These are phyloP conservation scores for Trachythela sp. DNA, from an alignment of 64 coral and sea anemone genomes.

Conservation along the genomic window DNA sequence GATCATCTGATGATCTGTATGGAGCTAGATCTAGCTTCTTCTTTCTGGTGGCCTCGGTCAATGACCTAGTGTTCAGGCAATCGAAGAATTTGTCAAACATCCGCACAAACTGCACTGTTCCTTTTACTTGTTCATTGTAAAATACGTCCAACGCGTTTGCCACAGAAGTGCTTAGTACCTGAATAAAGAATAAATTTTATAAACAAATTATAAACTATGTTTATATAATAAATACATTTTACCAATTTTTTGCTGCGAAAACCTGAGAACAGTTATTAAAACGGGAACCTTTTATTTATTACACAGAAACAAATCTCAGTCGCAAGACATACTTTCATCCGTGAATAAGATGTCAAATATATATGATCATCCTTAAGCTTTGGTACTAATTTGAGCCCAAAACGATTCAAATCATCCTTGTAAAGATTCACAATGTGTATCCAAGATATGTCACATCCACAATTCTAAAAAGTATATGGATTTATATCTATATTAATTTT, in stretches of 20 bases:
- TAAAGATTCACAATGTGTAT: conserved; percentile 4
- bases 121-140: not conserved
- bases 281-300: not conserved
- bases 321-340: not conserved
- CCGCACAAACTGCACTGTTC: not conserved
- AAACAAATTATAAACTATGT: not conserved
- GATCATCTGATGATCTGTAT: not conserved
- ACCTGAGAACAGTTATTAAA: not conserved
- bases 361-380: not conserved
- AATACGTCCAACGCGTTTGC: not conserved
- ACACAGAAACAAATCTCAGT: not conserved
- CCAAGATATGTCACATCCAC: not conserved
- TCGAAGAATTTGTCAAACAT: conserved; percentile 20
- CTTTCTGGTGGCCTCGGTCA: not conserved
- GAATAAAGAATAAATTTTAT: not conserved
- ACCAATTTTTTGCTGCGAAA: too few species aligned
- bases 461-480: not conserved
- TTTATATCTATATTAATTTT: too few species aligned
- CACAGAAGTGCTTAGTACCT: not conserved
- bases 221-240: not conserved
- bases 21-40: not conserved
- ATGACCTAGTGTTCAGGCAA: not conserved
- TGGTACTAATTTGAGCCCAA: not conserved
- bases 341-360: not conserved
- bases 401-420: not conserved